phyloP scores from a whole-genome alignment of 2,888 invertebrate genomes.

The Scaptomyza cyrtandrae region DNA sequence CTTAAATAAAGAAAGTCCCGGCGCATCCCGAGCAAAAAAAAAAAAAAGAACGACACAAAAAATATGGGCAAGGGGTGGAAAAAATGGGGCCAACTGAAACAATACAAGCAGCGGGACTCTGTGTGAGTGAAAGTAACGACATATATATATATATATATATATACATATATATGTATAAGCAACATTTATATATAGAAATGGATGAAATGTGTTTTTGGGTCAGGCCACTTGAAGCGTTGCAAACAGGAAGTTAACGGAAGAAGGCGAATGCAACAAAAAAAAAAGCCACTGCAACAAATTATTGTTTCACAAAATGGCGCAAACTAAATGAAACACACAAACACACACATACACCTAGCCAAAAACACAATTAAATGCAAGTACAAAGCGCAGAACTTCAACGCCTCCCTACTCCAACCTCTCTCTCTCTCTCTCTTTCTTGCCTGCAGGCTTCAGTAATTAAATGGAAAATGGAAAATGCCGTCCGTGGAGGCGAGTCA shows the following conservation, averaged over 20 bases:
- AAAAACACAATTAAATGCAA: constrained; percentile 66
- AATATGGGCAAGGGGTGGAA: constrained; percentile 21
- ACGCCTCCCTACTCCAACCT: not conserved
- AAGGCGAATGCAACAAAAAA: too few species aligned
- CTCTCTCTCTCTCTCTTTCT: not conserved
- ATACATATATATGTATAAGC: constrained; percentile 50
- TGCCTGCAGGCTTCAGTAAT: constrained; percentile 50
- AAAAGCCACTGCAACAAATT: constrained; percentile 62
- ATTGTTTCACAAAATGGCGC: constrained; percentile 71
- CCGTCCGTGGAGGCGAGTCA: constrained; percentile 15
- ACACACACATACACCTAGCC: constrained; percentile 6
- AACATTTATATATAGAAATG: constrained; percentile 45
- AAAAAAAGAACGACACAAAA: not conserved
- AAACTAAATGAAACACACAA: constrained; percentile 33
- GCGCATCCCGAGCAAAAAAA: constrained; percentile 61
- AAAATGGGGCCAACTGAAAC: constrained; percentile 73
- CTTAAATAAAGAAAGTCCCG: constrained; percentile 79
- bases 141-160: constrained; percentile 52
- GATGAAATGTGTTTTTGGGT: constrained; percentile 82
- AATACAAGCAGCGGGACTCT: constrained; percentile 55
- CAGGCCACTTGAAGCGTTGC: constrained; percentile 74
- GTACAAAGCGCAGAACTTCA: constrained; percentile 54
- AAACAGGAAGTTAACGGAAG: constrained; percentile 60
- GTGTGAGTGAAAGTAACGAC: constrained; percentile 73
- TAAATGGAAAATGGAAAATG: constrained; percentile 64